A percentile compares a stretch with the other conserved stretches of the same genome.
Evolutionary conservation across 2,113 vertebrate genomes (phyloP).

Genomic region (Bambusicola thoracicus): DNA sequence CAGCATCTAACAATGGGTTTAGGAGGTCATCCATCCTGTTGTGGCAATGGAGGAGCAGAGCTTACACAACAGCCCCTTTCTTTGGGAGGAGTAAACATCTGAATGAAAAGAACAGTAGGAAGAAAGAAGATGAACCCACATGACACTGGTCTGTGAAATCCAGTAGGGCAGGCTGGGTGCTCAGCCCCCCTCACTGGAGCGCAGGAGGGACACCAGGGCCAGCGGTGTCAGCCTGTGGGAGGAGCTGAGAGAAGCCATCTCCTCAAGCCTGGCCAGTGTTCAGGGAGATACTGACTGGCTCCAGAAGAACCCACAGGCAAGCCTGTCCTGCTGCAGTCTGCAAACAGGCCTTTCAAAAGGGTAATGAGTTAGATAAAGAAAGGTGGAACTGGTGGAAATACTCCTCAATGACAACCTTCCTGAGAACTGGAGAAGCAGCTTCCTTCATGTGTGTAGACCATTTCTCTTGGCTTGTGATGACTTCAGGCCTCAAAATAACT

Average conservation of each 20-base stretch:
- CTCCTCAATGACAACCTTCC: not conserved
- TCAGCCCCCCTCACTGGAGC: not conserved
- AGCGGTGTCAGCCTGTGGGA: not conserved
- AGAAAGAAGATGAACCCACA: not conserved
- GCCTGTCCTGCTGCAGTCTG: not conserved
- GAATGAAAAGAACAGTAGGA: not conserved
- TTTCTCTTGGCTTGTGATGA: not conserved
- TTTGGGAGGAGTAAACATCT: constrained; percentile 1
- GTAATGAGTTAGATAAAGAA: not conserved
- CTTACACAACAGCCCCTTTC: constrained; percentile 14
- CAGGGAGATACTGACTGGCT: not conserved
- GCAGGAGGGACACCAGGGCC: not conserved
- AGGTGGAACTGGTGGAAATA: not conserved
- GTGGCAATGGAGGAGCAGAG: not conserved
- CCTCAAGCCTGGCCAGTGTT: not conserved
- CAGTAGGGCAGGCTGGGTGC: not conserved
- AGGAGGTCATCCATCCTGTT: not conserved
- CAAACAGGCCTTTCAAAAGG: not conserved
- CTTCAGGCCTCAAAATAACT: not conserved
- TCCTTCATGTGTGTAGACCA: not conserved
- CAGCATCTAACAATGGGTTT: no score
- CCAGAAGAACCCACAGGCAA: not conserved
- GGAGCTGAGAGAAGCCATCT: not conserved
- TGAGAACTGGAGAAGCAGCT: constrained; percentile 41
- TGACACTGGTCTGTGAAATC: not conserved